Base-by-base conservation (phyloP, 2,888 invertebrate genomes). In the Bombylius major region DNA sequence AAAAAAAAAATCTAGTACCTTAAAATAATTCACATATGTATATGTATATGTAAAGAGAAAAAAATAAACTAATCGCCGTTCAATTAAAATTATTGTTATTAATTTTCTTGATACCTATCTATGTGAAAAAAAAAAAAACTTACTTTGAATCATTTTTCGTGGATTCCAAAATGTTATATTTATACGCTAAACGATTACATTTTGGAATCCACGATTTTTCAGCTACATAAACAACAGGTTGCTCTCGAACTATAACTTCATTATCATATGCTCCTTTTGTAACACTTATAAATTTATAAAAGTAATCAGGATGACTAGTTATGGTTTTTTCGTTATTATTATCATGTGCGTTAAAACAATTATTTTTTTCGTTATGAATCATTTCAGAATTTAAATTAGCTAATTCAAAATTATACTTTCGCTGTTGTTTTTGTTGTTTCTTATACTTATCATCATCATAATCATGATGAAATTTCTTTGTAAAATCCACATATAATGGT, bases 121-220 rank as follows among this genome's bases (percentile, higher is more conserved):
- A 23, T 23, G 3, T 23, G 23, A 23, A 23, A 23, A 23, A 23
- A 23, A 23, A 23, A 51, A 58, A 47, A 45, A 73, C 73, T 68
- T 63, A 73, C 73, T 67, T 67, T 66, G 67, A 66, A 67, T 69
- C 69, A 65, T 65, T 64, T 60, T 65, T 69, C 67, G 72, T 72
- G 71, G 69, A 66, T 67, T 69, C 75, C 74, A 70, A 71, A 68
- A 67, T 68, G 66, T 67, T 62, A 55, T 59, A 59, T 33, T 58
- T 50, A 47, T 54, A 54, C 31, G 47, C 47, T 7, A 44, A 47
- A 39, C 50, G 47, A 50, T 55, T 73, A 67, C 74, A 87, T 77
- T 86, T 86, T 69, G 86, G 85, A 69, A 85, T 84, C 87, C 86
- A 87, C 66, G 84, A 83, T 65, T 79, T 77, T 70, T 85, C 80